Percentiles rank a stretch among this genome's conserved stretches.
These are phyloP conservation scores for Dascyllus trimaculatus DNA, from an alignment of 2,113 vertebrate species.

Conservation along the genomic window DNA sequence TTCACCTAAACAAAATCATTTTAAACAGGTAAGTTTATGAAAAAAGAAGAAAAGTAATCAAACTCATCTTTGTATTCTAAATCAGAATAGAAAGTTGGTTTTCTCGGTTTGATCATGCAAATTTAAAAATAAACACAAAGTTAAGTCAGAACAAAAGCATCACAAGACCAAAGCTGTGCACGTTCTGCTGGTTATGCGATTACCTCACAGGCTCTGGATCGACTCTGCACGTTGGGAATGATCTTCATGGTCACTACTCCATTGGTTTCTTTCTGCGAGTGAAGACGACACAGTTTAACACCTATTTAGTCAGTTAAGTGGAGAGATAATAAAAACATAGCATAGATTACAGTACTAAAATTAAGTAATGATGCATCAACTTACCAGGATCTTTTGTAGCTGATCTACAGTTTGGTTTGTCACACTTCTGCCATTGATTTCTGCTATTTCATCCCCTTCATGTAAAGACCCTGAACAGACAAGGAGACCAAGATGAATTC, in stretches of 20 bases:
- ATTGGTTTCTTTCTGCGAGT: slow-evolving; percentile 93
- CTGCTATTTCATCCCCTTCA: slow-evolving; percentile 96
- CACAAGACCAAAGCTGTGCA: slow-evolving; percentile 6
- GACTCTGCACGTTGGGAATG: slow-evolving; percentile 91
- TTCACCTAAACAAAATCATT: slow-evolving; percentile 77
- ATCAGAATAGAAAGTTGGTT: neutral
- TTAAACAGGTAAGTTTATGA: slow-evolving; percentile 42
- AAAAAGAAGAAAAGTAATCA: slow-evolving; percentile 20
- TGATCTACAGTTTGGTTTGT: slow-evolving; percentile 94
- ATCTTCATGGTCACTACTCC: slow-evolving; percentile 94
- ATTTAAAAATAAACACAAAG: neutral
- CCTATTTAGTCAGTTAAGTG: neutral
- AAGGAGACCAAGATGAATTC: neutral
- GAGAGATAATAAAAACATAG: neutral
- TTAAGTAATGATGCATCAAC: slow-evolving; percentile 32
- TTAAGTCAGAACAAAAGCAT: neutral
- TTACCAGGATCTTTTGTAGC: slow-evolving; percentile 95
- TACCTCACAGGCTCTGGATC: slow-evolving; percentile 92
- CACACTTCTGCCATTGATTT: slow-evolving; percentile 96
- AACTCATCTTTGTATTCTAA: slow-evolving; percentile 8
- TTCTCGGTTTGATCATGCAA: slow-evolving; percentile 21
- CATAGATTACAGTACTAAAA: fast-evolving
- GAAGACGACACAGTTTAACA: neutral
- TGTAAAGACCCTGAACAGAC: slow-evolving; percentile 91
- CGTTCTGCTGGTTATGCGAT: neutral